phyloP scores from a whole-genome alignment of 2,888 invertebrate species.

The Achlya flavicornis region DNA sequence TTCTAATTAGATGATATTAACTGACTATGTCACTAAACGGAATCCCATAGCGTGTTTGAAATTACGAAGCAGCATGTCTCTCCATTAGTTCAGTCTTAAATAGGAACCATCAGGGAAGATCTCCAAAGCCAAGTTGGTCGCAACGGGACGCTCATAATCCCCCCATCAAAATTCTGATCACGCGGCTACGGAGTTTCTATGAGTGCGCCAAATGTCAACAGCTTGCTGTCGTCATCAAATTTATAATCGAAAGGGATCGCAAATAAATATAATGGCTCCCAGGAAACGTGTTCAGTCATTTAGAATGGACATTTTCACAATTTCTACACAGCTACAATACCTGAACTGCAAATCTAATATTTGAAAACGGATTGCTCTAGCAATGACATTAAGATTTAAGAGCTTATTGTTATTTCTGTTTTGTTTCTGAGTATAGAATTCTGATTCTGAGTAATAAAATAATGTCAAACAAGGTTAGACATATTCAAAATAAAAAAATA shows the following conservation, averaged over 20 bases:
- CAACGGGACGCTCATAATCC: slow-evolving; percentile 63
- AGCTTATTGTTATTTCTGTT: not conserved
- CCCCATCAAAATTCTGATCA: slow-evolving; percentile 71
- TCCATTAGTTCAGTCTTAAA: slow-evolving; percentile 68
- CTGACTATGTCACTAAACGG: slow-evolving; percentile 36
- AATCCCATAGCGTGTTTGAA: slow-evolving; percentile 42
- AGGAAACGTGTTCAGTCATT: slow-evolving; percentile 2
- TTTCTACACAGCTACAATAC: not conserved
- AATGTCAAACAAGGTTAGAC: not conserved
- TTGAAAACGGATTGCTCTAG: not conserved
- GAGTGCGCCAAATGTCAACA: slow-evolving; percentile 67
- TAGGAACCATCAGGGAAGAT: slow-evolving; percentile 64
- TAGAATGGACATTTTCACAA: slow-evolving; percentile 13
- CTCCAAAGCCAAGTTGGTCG: slow-evolving; percentile 64
- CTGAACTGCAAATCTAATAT: not conserved
- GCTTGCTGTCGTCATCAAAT: slow-evolving; percentile 58
- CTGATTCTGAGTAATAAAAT: not conserved
- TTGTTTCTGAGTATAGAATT: not conserved
- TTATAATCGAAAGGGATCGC: slow-evolving; percentile 54
- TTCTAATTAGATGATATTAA: not conserved
- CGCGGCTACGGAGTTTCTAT: slow-evolving; percentile 68
- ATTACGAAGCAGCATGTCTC: slow-evolving; percentile 56
- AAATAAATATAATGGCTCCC: slow-evolving; percentile 28
- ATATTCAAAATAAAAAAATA: not conserved
- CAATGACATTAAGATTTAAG: not conserved